phyloP scores from a whole-genome alignment of 2,888 invertebrate genomes.

The Metopia argyrocephala region DNA sequence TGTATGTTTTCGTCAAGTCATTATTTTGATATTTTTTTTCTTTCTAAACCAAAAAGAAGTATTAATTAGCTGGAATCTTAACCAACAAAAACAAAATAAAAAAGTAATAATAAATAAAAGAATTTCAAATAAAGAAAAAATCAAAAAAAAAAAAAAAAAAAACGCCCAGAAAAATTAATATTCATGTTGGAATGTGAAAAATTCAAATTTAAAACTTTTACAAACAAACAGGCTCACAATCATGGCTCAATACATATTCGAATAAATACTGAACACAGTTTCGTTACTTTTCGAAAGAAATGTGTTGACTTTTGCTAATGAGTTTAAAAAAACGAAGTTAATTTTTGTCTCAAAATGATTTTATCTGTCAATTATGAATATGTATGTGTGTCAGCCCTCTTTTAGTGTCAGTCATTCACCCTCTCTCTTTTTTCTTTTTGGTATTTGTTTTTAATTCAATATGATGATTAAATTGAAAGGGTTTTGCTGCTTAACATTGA shows the following conservation, averaged over 20 bases:
- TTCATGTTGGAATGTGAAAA: conserved; percentile 19
- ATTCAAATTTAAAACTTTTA: conserved; percentile 16
- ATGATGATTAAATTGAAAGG: conserved; percentile 44
- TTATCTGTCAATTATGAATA: conserved; percentile 33
- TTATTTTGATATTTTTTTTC: conserved; percentile 65
- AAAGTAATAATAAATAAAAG: not conserved
- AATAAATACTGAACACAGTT: conserved; percentile 12
- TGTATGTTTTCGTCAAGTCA: conserved; percentile 77
- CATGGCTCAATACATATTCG: not conserved
- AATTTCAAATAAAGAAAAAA: conserved; percentile 18
- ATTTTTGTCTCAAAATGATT: conserved; percentile 50
- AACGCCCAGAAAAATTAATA: conserved; percentile 13
- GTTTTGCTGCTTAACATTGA: conserved; percentile 45
- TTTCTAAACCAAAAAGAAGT: not conserved
- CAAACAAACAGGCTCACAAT: not conserved
- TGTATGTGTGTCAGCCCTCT: not conserved
- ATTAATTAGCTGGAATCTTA: conserved; percentile 35
- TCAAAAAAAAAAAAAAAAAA: not conserved
- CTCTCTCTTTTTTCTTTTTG: not conserved
- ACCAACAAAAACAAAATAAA: conserved; percentile 11
- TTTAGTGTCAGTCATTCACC: conserved; percentile 52
- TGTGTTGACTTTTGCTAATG: conserved; percentile 69
- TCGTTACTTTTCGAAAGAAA: conserved; percentile 3
- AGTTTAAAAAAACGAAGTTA: conserved; percentile 63
- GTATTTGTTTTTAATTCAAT: conserved; percentile 32